A percentile compares a stretch with the other conserved stretches of the same genome.
Conservation (phyloP, 2,113 vertebrate species). For the Indicator indicator region DNA sequence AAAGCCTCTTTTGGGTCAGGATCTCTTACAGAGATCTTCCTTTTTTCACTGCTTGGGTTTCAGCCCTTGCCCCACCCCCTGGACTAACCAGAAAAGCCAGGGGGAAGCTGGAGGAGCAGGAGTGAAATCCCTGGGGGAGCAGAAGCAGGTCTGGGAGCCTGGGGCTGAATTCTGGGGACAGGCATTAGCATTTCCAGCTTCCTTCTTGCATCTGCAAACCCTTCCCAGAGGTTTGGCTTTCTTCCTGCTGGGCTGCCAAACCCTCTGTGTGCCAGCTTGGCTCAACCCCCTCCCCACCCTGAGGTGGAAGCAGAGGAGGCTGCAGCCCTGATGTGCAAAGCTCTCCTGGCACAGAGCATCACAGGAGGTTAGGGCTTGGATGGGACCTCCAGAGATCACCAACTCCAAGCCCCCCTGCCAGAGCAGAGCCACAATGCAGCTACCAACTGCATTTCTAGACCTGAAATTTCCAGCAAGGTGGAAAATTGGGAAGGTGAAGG, state of each 20-base stretch:
- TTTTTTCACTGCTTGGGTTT: not conserved
- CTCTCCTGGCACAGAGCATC: not conserved
- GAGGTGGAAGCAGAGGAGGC: not conserved
- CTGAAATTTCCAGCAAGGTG: not conserved
- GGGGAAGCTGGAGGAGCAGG: not conserved
- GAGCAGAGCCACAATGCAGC: not conserved
- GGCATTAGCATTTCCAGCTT: not conserved
- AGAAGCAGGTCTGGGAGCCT: not conserved
- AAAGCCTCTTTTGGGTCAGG: not conserved
- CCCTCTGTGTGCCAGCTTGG: accelerated
- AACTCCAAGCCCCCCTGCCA: no score
- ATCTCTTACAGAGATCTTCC: not conserved
- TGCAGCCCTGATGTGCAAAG: not conserved
- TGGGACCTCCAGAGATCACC: no score
- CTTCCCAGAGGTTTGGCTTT: not conserved
- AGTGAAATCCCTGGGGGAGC: not conserved
- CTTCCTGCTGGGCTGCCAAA: not conserved
- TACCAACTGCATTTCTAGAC: not conserved
- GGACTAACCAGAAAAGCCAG: not conserved
- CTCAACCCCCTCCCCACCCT: not conserved
- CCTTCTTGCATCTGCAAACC: not conserved
- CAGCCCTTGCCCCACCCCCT: not conserved
- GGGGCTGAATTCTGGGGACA: not conserved
- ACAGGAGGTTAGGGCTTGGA: no score
- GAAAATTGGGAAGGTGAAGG: not conserved